A percentile compares a stretch with the other conserved stretches of the same genome.
Conservation (phyloP, 2,888 invertebrate species). For the Drosophila mettleri region DNA sequence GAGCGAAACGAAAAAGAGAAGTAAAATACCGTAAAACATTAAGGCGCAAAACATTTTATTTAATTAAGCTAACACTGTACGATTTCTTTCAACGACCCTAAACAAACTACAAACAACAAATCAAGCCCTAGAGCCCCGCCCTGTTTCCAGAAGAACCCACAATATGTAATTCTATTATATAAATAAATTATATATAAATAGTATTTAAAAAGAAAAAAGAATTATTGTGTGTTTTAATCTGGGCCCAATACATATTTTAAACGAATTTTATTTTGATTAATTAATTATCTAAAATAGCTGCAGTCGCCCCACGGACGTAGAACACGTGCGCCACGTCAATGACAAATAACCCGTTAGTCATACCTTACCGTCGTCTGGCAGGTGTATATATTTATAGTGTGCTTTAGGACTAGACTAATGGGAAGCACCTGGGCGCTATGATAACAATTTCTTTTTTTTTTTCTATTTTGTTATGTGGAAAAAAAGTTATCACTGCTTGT, state of each 20-base stretch:
- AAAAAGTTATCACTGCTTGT: neutral
- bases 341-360: slow-evolving; percentile 37
- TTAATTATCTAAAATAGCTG: neutral
- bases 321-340: slow-evolving; percentile 44
- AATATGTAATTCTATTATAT: slow-evolving; percentile 79
- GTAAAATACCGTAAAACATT: slow-evolving; percentile 48
- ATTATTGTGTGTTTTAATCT: slow-evolving; percentile 12
- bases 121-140: slow-evolving; percentile 42
- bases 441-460: too few relatives aligned
- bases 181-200: slow-evolving; percentile 81
- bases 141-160: slow-evolving; percentile 37
- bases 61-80: slow-evolving; percentile 63
- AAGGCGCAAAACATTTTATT: slow-evolving; percentile 62
- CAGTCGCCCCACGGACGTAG: too few relatives aligned
- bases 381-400: slow-evolving; percentile 12
- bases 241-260: neutral
- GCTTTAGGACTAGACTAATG: slow-evolving; percentile 24
- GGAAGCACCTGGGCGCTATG: slow-evolving; percentile 38
- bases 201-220: slow-evolving; percentile 66
- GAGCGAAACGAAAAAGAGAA: slow-evolving; percentile 6
- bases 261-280: neutral
- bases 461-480: too few relatives aligned
- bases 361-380: slow-evolving; percentile 1
- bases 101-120: slow-evolving; percentile 35
- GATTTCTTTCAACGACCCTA: slow-evolving; percentile 63